Conservation (phyloP, 2,888 invertebrate species). For the Drosophila colorata region DNA sequence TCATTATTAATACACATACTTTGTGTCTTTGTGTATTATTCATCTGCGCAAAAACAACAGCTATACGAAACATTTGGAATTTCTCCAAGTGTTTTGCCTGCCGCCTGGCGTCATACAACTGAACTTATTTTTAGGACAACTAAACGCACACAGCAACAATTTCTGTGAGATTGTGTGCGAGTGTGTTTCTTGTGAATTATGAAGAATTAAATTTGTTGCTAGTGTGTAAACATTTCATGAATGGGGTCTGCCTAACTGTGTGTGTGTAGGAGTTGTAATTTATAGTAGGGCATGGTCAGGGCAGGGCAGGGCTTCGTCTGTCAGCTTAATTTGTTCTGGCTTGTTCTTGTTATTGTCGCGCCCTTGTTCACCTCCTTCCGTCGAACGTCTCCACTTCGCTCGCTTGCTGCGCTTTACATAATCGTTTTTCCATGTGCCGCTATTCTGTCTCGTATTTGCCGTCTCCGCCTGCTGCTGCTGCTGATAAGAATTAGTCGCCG, state of each 20-base stretch:
- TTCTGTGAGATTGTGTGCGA: slow-evolving; percentile 23
- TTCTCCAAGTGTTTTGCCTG: slow-evolving; percentile 68
- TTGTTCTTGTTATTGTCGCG: slow-evolving; percentile 13
- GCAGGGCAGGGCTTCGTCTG: slow-evolving; percentile 39
- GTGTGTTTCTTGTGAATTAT: slow-evolving; percentile 59
- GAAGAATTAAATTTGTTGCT: slow-evolving; percentile 54
- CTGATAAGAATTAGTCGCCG: slow-evolving; percentile 25
- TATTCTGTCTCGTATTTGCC: slow-evolving; percentile 17
- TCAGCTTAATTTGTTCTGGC: slow-evolving; percentile 59
- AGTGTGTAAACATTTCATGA: slow-evolving; percentile 66
- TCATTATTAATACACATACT: slow-evolving; percentile 41
- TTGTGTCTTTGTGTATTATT: slow-evolving; percentile 17
- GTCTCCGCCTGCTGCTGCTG: neutral
- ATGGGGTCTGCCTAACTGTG: slow-evolving; percentile 38
- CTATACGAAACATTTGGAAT: slow-evolving; percentile 61
- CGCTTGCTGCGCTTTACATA: slow-evolving; percentile 61
- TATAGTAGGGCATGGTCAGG: slow-evolving; percentile 38
- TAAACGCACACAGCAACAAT: slow-evolving; percentile 56
- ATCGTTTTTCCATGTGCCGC: slow-evolving; percentile 69
- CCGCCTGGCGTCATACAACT: slow-evolving; percentile 74
- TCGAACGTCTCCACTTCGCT: slow-evolving; percentile 21
- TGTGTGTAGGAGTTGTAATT: slow-evolving; percentile 47
- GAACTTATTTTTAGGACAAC: slow-evolving; percentile 76
- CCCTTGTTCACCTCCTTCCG: neutral
- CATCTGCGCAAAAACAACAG: slow-evolving; percentile 47